These are phyloP conservation scores for Gisinianus flammeolus DNA, from an alignment of 2,888 invertebrate species.

Conservation along the genomic window DNA sequence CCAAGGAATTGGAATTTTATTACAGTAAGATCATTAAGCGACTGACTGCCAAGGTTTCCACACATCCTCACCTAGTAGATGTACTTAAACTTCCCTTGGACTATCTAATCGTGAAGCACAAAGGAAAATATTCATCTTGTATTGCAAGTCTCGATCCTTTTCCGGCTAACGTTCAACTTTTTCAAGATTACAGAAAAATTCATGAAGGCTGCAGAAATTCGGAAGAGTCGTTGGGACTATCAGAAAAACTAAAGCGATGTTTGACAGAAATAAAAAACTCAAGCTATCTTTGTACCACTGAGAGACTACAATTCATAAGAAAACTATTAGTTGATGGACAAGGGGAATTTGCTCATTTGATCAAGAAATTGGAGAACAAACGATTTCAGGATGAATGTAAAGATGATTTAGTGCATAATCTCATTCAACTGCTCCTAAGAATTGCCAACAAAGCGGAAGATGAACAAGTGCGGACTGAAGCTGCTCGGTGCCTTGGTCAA, in stretches of 20 bases:
- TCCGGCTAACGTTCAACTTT: slow-evolving; percentile 61
- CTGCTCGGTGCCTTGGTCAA: slow-evolving; percentile 79
- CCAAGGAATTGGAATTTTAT: slow-evolving; percentile 65
- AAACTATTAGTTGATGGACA: slow-evolving; percentile 65
- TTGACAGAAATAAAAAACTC: neutral
- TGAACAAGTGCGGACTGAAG: slow-evolving; percentile 65
- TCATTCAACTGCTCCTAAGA: slow-evolving; percentile 68
- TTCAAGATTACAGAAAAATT: slow-evolving; percentile 39
- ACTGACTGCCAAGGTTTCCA: slow-evolving; percentile 64
- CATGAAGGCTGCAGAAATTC: neutral
- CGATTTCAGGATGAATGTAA: slow-evolving; percentile 73
- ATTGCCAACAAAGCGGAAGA: slow-evolving; percentile 55
- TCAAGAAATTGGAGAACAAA: slow-evolving; percentile 65
- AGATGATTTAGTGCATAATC: slow-evolving; percentile 69
- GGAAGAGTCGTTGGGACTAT: neutral
- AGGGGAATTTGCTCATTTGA: slow-evolving; percentile 66
- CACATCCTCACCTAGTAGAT: slow-evolving; percentile 60
- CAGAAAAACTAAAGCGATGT: slow-evolving; percentile 6
- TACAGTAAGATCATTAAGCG: slow-evolving; percentile 66
- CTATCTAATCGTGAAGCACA: slow-evolving; percentile 67
- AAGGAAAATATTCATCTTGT: slow-evolving; percentile 63
- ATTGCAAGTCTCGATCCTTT: slow-evolving; percentile 66
- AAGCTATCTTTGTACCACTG: slow-evolving; percentile 39
- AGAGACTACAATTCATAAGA: slow-evolving; percentile 49
- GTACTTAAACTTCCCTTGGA: slow-evolving; percentile 64